Conservation (phyloP, 2,113 vertebrate species). For the Megalops atlanticus region DNA sequence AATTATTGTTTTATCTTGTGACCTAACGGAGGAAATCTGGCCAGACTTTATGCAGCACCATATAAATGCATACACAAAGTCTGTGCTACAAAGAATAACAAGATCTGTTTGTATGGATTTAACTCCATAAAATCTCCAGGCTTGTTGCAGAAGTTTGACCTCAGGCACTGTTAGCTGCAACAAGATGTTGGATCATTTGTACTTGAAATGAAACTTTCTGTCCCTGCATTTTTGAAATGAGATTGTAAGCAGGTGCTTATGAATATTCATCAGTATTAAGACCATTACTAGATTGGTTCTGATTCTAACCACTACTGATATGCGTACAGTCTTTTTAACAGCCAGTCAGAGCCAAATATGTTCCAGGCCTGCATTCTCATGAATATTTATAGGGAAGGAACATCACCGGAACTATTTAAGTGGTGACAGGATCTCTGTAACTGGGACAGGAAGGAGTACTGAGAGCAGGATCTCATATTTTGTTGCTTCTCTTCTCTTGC, state of each 20-base stretch:
- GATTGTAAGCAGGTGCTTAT: constrained; percentile 4
- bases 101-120: neutral
- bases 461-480: neutral
- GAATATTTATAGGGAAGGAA: neutral
- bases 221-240: neutral
- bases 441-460: neutral
- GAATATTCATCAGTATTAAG: neutral
- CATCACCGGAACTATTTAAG: neutral
- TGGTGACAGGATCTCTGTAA: neutral
- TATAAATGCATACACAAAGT: neutral
- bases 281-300: neutral
- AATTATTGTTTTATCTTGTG: neutral
- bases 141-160: neutral
- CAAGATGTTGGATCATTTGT: too few species aligned
- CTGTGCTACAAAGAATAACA: neutral
- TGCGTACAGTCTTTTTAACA: constrained; percentile 4
- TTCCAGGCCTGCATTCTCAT: neutral
- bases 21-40: neutral
- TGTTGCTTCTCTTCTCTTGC: constrained; percentile 45
- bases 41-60: neutral
- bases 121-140: neutral
- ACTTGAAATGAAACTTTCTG: neutral
- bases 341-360: neutral
- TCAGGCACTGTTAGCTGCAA: neutral
- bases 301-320: constrained; percentile 3